These are phyloP conservation scores for Bothrops jararaca DNA, from an alignment of 2,113 vertebrate species.

Conservation along the genomic window DNA sequence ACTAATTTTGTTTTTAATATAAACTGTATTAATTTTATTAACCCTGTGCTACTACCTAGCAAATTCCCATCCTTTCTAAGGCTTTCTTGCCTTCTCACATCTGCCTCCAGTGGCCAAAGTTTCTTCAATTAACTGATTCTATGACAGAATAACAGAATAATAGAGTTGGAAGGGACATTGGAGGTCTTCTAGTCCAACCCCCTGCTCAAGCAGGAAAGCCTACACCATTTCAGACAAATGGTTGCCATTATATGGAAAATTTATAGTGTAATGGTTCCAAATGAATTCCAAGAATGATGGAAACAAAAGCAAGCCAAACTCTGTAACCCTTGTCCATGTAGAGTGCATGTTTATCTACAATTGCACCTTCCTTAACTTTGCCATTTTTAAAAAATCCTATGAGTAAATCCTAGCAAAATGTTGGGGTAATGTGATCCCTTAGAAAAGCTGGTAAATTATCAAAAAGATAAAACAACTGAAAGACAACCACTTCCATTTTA, in stretches of 20 bases:
- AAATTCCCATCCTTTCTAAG: background rate
- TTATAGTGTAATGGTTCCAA: background rate
- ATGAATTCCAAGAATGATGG: background rate
- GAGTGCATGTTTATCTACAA: background rate
- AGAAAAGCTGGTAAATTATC: background rate
- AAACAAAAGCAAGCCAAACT: background rate
- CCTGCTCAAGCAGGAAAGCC: background rate
- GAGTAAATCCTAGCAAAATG: background rate
- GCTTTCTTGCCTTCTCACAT: background rate
- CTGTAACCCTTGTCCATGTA: too few relatives aligned
- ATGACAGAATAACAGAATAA: background rate
- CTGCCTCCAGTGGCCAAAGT: background rate
- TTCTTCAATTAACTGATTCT: background rate
- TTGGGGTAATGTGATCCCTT: background rate
- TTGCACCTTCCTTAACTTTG: too few relatives aligned
- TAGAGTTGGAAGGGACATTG: background rate
- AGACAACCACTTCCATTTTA: background rate
- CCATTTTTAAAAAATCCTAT: background rate
- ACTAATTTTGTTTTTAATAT: background rate
- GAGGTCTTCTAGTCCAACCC: background rate
- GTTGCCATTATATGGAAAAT: background rate
- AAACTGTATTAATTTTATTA: constrained; percentile 1
- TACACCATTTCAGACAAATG: background rate
- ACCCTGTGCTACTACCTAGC: background rate
- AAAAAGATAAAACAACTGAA: background rate